Evolutionary conservation across 2,113 vertebrate genomes (phyloP), one percentile per base, ranked within the genome.

Genomic region (Ceyx margarethae): DNA sequence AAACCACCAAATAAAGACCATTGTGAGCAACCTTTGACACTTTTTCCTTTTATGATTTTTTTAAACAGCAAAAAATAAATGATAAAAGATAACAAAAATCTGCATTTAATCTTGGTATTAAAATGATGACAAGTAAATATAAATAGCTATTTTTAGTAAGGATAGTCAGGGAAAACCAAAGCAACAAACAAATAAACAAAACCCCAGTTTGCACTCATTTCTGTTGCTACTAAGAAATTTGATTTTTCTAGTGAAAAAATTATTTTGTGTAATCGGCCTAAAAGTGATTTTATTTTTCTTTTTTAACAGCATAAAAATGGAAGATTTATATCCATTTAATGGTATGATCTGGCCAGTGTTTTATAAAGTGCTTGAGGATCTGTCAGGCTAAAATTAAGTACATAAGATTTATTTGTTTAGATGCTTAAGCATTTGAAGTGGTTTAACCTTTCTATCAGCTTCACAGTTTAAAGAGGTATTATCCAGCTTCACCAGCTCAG

Each of bases 381-480:
- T 74, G 25, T 42, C 71, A 54, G 43, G 48, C 61, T 53, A 5
- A 87, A 91, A 83, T 87, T 54, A 81, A 81, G 18, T 58, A 62
- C 25, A 26, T 56, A 82, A 65, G 45, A 84, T 88, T 83, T 91
- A 87, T 78, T 94, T 94, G 71, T 93, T 85, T 86, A 87, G 74
- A 67, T 80, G 74, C 13, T 85, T 83, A 82, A 77, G 33, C 28
- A 62, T 77, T 89, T 85, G 15, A 94, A 85, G 33, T 45, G 20
- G 26, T 71, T 90, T 82, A 81, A 68, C 10, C 46, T 82, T 89
- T 82, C 20, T 88, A 9, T 73, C 50, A 76, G 26, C 53, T 66
- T 83, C 65, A 37, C 33, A n/a, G n/a, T 87, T 91, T 76, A 82
- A 81, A 62, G 57, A 87, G 51, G 37, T 64, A 80, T 90, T 76